phyloP scores from a whole-genome alignment of 2,888 invertebrate genomes.

The Polyommatus iphigenia region DNA sequence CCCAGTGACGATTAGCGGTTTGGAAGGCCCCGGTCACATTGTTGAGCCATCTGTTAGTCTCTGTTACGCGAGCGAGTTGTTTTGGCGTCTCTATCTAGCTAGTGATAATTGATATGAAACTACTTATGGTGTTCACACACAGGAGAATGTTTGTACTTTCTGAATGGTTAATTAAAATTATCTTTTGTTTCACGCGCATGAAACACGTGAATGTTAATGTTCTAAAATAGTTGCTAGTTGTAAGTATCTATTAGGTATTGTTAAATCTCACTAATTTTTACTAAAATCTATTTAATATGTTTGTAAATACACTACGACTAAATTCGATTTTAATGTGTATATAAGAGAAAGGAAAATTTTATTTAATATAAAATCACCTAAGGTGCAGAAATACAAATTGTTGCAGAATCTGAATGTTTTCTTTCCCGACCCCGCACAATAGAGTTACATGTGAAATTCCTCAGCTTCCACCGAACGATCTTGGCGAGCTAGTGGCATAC shows the following conservation, averaged over 20 bases:
- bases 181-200: slow-evolving; percentile 71
- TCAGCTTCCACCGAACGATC: slow-evolving; percentile 40
- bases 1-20: slow-evolving; percentile 7
- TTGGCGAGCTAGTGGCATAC: slow-evolving; percentile 48
- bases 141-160: slow-evolving; percentile 63
- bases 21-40: slow-evolving; percentile 46
- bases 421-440: slow-evolving; percentile 46
- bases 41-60: slow-evolving; percentile 49
- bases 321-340: slow-evolving; percentile 80
- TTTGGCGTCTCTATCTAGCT: slow-evolving; percentile 53
- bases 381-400: slow-evolving; percentile 79
- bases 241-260: slow-evolving; percentile 67
- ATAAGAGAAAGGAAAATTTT: slow-evolving; percentile 74
- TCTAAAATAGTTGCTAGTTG: slow-evolving; percentile 66
- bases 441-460: slow-evolving; percentile 35
- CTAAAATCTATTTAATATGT: slow-evolving; percentile 81
- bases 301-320: slow-evolving; percentile 81
- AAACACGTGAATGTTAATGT: slow-evolving; percentile 69
- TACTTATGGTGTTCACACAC: slow-evolving; percentile 60
- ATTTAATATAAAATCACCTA: slow-evolving; percentile 77
- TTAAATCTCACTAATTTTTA: slow-evolving; percentile 81
- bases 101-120: slow-evolving; percentile 44
- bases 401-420: slow-evolving; percentile 68
- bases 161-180: slow-evolving; percentile 63
- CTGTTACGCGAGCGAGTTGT: slow-evolving; percentile 46